Conservation (phyloP, 2,888 invertebrate species). For the Phyllotreta striolata region DNA sequence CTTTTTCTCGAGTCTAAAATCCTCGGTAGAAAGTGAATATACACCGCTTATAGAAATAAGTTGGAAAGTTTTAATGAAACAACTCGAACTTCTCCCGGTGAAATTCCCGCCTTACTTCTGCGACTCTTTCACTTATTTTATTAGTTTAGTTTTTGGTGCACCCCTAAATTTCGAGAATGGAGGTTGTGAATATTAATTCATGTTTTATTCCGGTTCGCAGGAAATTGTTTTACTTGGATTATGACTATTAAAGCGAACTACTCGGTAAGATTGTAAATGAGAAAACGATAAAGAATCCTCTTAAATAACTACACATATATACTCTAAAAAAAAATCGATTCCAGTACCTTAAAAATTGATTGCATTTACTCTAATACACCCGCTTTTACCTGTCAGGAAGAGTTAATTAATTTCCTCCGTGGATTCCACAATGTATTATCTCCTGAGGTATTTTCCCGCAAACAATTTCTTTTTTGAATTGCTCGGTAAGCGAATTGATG, state of each 20-base stretch:
- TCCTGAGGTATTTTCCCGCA: not conserved
- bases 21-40: slow-evolving; percentile 4
- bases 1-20: not conserved
- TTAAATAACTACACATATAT: too few species aligned
- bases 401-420: slow-evolving; percentile 18
- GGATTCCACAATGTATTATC: slow-evolving; percentile 9
- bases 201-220: not conserved
- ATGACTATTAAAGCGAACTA: too few species aligned
- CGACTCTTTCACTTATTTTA: slow-evolving; percentile 2
- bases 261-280: too few species aligned
- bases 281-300: too few species aligned
- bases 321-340: too few species aligned
- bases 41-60: slow-evolving; percentile 8
- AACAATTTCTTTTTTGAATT: slow-evolving; percentile 9
- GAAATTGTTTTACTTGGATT: slow-evolving; percentile 3
- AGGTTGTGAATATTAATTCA: slow-evolving; percentile 10
- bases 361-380: too few species aligned
- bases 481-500: slow-evolving; percentile 12
- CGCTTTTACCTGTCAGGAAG: slow-evolving; percentile 10
- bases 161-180: slow-evolving; percentile 1
- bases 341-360: too few species aligned
- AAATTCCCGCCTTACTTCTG: slow-evolving; percentile 9
- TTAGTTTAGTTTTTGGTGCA: slow-evolving; percentile 15
- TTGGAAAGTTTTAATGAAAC: slow-evolving; percentile 17
- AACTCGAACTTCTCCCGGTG: slow-evolving; percentile 1